Conservation (phyloP, 2,113 vertebrate genomes). For the Naja naja region DNA sequence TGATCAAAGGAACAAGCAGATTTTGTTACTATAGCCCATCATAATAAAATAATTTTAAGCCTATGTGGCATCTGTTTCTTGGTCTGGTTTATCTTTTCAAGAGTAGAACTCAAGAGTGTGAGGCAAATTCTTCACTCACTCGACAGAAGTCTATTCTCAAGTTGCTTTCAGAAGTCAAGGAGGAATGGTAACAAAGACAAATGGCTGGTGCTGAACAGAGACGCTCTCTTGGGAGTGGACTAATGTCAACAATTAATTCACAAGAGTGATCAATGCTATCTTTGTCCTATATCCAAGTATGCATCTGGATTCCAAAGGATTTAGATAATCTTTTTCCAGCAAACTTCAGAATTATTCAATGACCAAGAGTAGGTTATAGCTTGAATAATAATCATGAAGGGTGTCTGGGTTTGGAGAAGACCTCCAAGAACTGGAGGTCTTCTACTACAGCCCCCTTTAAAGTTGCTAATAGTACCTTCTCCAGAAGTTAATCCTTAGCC, state of each 20-base stretch:
- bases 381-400: neutral
- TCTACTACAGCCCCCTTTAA: neutral
- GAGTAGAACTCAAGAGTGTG: neutral
- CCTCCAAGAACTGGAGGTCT: neutral
- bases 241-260: neutral
- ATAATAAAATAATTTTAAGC: neutral
- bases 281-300: neutral
- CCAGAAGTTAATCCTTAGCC: neutral
- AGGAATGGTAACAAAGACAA: neutral
- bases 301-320: neutral
- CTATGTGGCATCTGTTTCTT: neutral
- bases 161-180: neutral
- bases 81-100: neutral
- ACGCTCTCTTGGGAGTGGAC: neutral
- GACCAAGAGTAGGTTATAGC: neutral
- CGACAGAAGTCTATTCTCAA: neutral
- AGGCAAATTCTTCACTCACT: neutral
- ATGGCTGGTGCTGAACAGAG: neutral
- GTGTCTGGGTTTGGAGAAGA: neutral
- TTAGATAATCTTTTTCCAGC: neutral
- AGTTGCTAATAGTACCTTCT: neutral
- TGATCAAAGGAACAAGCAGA: neutral
- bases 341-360: neutral
- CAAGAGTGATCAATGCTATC: neutral
- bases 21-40: neutral